Percentiles rank a stretch among this genome's conserved stretches.
These are phyloP conservation scores for Vultur gryphus DNA, from an alignment of 2,797 vertebrate species.

Conservation along the genomic window DNA sequence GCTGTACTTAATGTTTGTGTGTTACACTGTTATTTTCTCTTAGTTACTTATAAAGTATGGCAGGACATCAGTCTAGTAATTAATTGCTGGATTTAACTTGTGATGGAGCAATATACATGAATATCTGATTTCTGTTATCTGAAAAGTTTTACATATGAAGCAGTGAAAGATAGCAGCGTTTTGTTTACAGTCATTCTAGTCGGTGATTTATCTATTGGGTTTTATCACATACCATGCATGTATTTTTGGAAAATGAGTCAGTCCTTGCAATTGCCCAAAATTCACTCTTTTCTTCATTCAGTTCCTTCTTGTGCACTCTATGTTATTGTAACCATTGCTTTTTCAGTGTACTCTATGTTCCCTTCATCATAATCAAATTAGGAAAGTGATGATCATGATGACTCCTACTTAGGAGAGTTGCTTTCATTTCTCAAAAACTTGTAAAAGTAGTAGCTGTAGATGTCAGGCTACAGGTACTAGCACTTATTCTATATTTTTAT, in stretches of 20 bases:
- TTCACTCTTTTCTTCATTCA: neutral
- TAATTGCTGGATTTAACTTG: neutral
- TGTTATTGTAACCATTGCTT: neutral
- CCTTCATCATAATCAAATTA: neutral
- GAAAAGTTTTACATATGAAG: neutral
- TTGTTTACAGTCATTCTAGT: neutral
- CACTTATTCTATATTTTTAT: neutral
- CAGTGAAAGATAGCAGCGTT: neutral
- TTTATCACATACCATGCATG: neutral
- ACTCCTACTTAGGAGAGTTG: neutral
- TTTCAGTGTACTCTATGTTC: neutral
- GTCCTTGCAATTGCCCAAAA: neutral
- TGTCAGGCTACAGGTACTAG: neutral
- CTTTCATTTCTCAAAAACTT: neutral
- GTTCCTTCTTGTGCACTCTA: neutral
- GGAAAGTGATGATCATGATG: neutral
- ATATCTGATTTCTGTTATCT: neutral
- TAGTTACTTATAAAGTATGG: neutral
- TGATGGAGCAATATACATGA: neutral
- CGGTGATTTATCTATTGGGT: neutral
- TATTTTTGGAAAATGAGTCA: slow-evolving; percentile 14
- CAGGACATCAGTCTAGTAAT: neutral
- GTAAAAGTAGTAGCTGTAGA: neutral
- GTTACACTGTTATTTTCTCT: neutral
- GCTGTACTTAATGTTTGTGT: neutral